A percentile compares a stretch with the other conserved stretches of the same genome.
Conservation (phyloP, 2,113 vertebrate species). For the Macrotus californicus region DNA sequence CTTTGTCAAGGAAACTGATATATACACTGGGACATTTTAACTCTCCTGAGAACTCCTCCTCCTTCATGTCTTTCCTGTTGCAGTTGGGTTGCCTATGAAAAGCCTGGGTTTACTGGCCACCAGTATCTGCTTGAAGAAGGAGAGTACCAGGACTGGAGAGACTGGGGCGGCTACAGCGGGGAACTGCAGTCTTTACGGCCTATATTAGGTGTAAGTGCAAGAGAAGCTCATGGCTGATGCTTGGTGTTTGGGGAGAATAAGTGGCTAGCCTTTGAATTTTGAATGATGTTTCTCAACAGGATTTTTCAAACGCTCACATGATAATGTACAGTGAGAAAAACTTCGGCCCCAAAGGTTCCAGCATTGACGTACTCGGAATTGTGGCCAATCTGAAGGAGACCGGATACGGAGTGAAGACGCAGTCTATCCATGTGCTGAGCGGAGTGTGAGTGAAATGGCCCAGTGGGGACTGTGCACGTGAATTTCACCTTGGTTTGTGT, state of each 20-base stretch:
- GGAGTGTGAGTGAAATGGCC: conserved; percentile 90
- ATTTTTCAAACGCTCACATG: conserved; percentile 88
- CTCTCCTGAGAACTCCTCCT: neutral
- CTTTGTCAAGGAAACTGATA: neutral
- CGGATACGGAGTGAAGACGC: conserved; percentile 86
- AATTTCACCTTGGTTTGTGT: neutral
- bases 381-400: conserved; percentile 88
- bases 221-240: neutral
- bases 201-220: conserved; percentile 85
- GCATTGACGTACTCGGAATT: conserved; percentile 86
- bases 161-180: conserved; percentile 89
- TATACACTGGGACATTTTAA: neutral
- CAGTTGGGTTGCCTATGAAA: conserved; percentile 95
- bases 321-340: conserved; percentile 90
- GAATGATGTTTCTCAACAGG: conserved; percentile 77
- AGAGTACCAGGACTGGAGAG: conserved; percentile 86
- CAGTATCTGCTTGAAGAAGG: conserved; percentile 97
- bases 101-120: conserved; percentile 88
- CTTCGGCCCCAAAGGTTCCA: conserved; percentile 84
- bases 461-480: neutral
- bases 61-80: conserved; percentile 28
- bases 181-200: conserved; percentile 87
- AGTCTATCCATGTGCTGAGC: conserved; percentile 87
- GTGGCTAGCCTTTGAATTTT: conserved; percentile 23
- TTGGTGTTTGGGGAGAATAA: neutral